Percentiles rank a stretch among this genome's conserved stretches.
phyloP scores from a whole-genome alignment of 1,140 invertebrate genomes.

The Brachionus plicatilis region DNA sequence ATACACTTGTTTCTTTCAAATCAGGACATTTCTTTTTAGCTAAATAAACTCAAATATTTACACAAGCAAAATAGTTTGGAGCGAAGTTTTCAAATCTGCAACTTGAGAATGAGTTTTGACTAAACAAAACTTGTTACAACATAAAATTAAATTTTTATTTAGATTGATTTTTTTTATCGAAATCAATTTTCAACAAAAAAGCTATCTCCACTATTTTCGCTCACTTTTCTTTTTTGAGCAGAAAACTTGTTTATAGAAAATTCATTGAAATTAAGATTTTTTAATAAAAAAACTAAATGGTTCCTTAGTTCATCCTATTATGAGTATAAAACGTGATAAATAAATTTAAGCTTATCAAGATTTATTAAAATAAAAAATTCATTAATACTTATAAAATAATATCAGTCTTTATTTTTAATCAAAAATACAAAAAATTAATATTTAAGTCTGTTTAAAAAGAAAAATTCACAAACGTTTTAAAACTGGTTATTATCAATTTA shows the following conservation, averaged over 20 bases:
- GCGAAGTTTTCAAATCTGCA: not conserved
- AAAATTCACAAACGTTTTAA: no score
- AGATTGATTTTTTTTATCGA: not conserved
- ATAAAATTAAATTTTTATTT: not conserved
- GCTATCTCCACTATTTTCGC: not conserved
- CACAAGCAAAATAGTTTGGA: not conserved
- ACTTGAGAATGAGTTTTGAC: not conserved
- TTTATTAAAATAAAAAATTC: no score
- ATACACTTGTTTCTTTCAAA: slow-evolving; percentile 7
- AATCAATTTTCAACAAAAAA: not conserved
- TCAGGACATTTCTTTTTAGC: slow-evolving; percentile 28
- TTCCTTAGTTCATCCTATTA: not conserved
- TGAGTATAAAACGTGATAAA: no score
- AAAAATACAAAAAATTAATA: no score
- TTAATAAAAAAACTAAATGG: not conserved
- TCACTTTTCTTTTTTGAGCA: not conserved
- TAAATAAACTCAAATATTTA: slow-evolving; percentile 32
- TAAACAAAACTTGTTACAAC: not conserved
- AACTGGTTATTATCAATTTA: no score
- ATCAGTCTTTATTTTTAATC: no score
- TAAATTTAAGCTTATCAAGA: no score
- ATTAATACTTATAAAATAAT: no score
- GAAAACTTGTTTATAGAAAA: not conserved
- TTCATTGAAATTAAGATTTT: not conserved
- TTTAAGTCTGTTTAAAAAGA: no score